These are phyloP conservation scores for Branchipolynoe longqiensis DNA, from an alignment of 2,888 invertebrate genomes.

Conservation along the genomic window DNA sequence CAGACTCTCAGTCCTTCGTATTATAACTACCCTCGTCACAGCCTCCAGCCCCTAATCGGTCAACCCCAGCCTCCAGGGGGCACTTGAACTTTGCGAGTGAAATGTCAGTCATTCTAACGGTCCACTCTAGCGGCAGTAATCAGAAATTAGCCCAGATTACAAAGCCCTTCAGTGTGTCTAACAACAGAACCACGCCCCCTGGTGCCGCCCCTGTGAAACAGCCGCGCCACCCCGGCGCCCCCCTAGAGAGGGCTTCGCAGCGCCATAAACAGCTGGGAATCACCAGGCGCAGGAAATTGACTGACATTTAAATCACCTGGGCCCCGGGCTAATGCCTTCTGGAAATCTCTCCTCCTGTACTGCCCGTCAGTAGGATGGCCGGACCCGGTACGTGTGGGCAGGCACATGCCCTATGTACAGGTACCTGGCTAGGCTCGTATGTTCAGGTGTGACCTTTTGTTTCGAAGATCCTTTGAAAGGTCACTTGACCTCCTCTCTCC, in stretches of 20 bases:
- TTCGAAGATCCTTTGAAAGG: background rate
- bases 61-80: background rate
- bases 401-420: constrained; percentile 21
- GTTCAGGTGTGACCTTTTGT: background rate
- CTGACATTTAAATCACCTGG: constrained; percentile 44
- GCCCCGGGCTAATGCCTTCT: constrained; percentile 26
- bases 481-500: background rate
- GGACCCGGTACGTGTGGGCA: background rate
- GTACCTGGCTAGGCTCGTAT: too few relatives aligned
- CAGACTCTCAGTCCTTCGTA: too few relatives aligned
- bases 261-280: constrained; percentile 32
- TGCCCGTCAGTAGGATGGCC: background rate
- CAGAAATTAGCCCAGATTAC: constrained; percentile 44
- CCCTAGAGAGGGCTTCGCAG: background rate
- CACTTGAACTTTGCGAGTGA: constrained; percentile 21
- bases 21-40: background rate
- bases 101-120: constrained; percentile 42
- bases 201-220: background rate
- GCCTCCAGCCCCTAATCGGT: background rate
- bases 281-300: constrained; percentile 42
- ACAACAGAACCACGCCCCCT: constrained; percentile 17
- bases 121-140: background rate
- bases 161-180: constrained; percentile 33
- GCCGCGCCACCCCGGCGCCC: background rate
- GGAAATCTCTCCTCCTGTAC: constrained; percentile 36